Conservation (phyloP, 2,888 invertebrate species). For the Phania funesta region DNA sequence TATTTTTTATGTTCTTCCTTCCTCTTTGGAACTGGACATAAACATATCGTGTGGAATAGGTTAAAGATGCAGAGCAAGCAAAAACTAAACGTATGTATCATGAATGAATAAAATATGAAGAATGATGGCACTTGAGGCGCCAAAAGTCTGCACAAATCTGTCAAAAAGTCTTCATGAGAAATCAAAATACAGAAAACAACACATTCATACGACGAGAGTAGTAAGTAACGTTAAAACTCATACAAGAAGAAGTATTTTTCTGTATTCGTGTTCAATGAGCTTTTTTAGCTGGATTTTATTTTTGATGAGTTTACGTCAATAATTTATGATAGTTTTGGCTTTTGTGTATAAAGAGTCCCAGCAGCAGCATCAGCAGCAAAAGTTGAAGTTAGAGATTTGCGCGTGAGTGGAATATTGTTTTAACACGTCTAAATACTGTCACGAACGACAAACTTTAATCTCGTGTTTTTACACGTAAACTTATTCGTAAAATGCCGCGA, state of each 20-base stretch:
- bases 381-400: not conserved
- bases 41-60: slow-evolving; percentile 9
- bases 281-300: slow-evolving; percentile 9
- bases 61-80: not conserved
- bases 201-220: not conserved
- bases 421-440: not conserved
- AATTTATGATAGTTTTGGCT: slow-evolving; percentile 46
- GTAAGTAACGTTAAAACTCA: not conserved
- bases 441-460: too few species aligned
- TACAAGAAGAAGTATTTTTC: not conserved
- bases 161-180: slow-evolving; percentile 69
- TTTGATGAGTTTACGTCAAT: slow-evolving; percentile 56
- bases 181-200: slow-evolving; percentile 29
- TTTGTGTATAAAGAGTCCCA: slow-evolving; percentile 17
- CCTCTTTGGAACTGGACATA: slow-evolving; percentile 42
- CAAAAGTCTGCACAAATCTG: slow-evolving; percentile 74
- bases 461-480: too few species aligned
- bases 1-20: slow-evolving; percentile 32
- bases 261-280: not conserved
- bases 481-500: too few species aligned
- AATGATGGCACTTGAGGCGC: slow-evolving; percentile 72
- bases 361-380: slow-evolving; percentile 7
- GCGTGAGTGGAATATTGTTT: not conserved
- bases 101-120: slow-evolving; percentile 67
- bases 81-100: slow-evolving; percentile 15